Evolutionary conservation across 2,888 invertebrate species (phyloP).

Genomic region (Drosophila merina): DNA sequence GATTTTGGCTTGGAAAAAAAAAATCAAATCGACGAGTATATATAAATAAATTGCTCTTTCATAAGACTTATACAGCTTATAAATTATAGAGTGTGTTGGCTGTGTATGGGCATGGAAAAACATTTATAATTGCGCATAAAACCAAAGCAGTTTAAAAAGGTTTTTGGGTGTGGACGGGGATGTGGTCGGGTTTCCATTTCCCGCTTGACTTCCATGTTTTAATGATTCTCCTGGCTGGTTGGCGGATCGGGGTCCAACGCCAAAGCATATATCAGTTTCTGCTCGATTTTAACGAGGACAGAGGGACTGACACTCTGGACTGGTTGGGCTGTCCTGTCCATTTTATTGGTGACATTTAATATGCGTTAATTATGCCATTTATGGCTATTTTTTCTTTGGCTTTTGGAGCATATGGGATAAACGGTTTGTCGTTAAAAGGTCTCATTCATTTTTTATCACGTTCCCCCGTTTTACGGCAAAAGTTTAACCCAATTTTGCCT

Average conservation of each 20-base stretch:
- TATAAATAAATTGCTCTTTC: constrained; percentile 21
- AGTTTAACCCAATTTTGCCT: constrained; percentile 10
- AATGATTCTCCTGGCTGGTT: constrained; percentile 29
- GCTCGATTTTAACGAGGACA: constrained; percentile 51
- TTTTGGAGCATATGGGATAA: constrained; percentile 60
- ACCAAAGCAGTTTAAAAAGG: constrained; percentile 37
- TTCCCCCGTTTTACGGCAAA: not conserved
- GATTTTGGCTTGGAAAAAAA: not conserved
- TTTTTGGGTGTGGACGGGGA: constrained; percentile 4
- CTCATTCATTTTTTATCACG: constrained; percentile 63
- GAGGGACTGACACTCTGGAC: constrained; percentile 27
- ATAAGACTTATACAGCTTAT: constrained; percentile 29
- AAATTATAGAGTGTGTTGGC: constrained; percentile 31
- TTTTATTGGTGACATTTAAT: constrained; percentile 69
- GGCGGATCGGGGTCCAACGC: constrained; percentile 6
- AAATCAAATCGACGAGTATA: not conserved
- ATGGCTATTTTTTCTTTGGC: constrained; percentile 42
- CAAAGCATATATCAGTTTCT: constrained; percentile 51
- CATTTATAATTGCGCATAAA: constrained; percentile 49
- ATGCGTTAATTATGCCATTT: constrained; percentile 74
- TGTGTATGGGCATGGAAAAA: constrained; percentile 23
- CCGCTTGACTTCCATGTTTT: constrained; percentile 40
- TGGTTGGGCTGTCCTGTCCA: constrained; percentile 14
- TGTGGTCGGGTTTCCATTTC: constrained; percentile 24
- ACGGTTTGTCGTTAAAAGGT: constrained; percentile 61